Conservation (phyloP, 2,888 invertebrate genomes). For the Drosophila setosimentum region DNA sequence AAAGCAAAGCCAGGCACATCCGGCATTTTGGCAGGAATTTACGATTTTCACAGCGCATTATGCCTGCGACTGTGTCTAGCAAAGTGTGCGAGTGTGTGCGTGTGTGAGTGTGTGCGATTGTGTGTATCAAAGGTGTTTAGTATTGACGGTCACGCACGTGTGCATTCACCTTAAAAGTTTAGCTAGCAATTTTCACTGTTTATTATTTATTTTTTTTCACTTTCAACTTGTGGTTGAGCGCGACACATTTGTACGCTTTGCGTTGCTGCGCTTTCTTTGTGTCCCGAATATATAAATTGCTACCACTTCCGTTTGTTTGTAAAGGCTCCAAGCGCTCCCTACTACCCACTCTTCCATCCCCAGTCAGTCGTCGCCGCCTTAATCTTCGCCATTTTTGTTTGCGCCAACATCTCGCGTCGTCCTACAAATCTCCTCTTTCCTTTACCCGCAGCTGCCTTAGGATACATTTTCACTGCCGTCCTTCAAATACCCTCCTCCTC, state of each 20-base stretch:
- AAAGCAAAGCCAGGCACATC: conserved; percentile 70
- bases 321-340: conserved; percentile 35
- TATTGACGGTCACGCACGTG: conserved; percentile 62
- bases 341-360: not conserved
- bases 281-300: conserved; percentile 70
- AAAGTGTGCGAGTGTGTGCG: conserved; percentile 2
- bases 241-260: conserved; percentile 50
- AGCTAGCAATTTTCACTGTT: conserved; percentile 32
- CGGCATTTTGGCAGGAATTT: conserved; percentile 68
- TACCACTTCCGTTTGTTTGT: conserved; percentile 73
- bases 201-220: conserved; percentile 70
- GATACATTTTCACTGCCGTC: conserved; percentile 6
- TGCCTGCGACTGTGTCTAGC: not conserved
- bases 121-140: conserved; percentile 40
- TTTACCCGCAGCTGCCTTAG: conserved; percentile 20
- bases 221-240: conserved; percentile 63
- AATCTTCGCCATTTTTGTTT: conserved; percentile 64
- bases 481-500: not conserved
- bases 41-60: conserved; percentile 52
- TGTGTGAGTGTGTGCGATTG: conserved; percentile 2
- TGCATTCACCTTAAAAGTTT: conserved; percentile 55
- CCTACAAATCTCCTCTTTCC: conserved; percentile 4
- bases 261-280: conserved; percentile 40
- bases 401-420: conserved; percentile 20
- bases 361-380: conserved; percentile 32